Evolutionary conservation across 2,888 invertebrate genomes (phyloP).

Genomic region (Incurvaria masculella): DNA sequence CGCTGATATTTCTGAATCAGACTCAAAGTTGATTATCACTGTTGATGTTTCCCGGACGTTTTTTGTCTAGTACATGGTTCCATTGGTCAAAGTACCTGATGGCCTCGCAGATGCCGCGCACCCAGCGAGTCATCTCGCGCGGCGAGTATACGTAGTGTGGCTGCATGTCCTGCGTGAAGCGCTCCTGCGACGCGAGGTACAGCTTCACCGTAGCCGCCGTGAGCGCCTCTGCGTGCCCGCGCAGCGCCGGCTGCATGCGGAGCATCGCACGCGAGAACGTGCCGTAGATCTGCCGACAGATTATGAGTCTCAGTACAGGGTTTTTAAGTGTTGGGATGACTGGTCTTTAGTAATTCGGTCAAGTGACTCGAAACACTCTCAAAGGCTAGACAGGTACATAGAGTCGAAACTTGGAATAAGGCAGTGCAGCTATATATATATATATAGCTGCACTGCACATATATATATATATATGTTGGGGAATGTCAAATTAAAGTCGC

Average conservation of each 20-base stretch:
- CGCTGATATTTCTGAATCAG: no score
- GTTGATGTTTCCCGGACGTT: no score
- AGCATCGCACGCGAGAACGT: slow-evolving; percentile 99
- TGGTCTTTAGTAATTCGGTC: no score
- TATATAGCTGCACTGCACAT: no score
- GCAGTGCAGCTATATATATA: no score
- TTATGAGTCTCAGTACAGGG: background rate
- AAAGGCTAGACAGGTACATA: no score
- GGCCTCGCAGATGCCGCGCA: slow-evolving; percentile 98
- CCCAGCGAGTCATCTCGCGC: slow-evolving; percentile 99
- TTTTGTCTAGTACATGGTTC: background rate
- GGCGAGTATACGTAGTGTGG: slow-evolving; percentile 99
- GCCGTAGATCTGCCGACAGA: slow-evolving; percentile 78
- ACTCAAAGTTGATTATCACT: no score
- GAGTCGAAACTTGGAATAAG: no score
- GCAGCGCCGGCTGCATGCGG: slow-evolving; percentile 85
- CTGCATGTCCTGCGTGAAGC: slow-evolving; percentile 99
- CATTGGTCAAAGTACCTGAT: slow-evolving; percentile 59
- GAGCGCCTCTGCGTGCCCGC: slow-evolving; percentile 92
- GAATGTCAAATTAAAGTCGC: no score
- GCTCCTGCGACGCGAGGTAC: slow-evolving; percentile 94
- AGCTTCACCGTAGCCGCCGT: slow-evolving; percentile 99
- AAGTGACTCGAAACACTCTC: no score
- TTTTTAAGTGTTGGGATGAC: slow-evolving; percentile 3
- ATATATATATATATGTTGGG: no score